phyloP scores from a whole-genome alignment of 2,113 vertebrate species.

The Beaufortia kweichowensis region DNA sequence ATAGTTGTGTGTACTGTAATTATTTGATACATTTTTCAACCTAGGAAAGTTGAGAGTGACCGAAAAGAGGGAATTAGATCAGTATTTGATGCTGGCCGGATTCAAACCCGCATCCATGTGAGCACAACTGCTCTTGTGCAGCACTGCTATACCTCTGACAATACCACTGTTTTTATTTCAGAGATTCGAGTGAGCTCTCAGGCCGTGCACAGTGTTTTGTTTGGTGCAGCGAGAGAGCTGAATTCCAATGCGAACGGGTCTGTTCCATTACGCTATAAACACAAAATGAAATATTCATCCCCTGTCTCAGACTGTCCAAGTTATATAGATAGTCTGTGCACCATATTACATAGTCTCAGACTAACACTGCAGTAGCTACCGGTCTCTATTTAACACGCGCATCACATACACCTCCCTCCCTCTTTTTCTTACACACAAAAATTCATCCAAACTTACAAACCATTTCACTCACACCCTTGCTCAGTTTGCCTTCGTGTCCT shows the following conservation, averaged over 20 bases:
- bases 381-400: slow-evolving; percentile 37
- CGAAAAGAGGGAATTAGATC: neutral
- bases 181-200: slow-evolving; percentile 50
- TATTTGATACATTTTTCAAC: no score
- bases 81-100: no score
- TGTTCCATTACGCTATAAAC: slow-evolving; percentile 65
- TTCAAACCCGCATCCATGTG: neutral
- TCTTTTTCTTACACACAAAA: neutral
- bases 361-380: slow-evolving; percentile 25
- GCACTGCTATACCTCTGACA: neutral
- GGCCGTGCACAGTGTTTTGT: slow-evolving; percentile 56
- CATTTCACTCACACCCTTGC: neutral
- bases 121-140: neutral
- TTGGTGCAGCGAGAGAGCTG: slow-evolving; percentile 65
- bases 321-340: slow-evolving; percentile 27
- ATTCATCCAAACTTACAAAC: slow-evolving; percentile 32
- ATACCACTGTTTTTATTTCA: slow-evolving; percentile 59
- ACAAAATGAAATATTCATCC: slow-evolving; percentile 74
- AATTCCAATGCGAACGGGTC: slow-evolving; percentile 65
- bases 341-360: slow-evolving; percentile 60
- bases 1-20: no score
- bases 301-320: slow-evolving; percentile 65
- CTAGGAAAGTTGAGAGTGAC: neutral
- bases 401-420: slow-evolving; percentile 25
- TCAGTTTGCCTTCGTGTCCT: slow-evolving; percentile 13